Conservation (phyloP, 2,888 invertebrate species). For the Spisula solida region DNA sequence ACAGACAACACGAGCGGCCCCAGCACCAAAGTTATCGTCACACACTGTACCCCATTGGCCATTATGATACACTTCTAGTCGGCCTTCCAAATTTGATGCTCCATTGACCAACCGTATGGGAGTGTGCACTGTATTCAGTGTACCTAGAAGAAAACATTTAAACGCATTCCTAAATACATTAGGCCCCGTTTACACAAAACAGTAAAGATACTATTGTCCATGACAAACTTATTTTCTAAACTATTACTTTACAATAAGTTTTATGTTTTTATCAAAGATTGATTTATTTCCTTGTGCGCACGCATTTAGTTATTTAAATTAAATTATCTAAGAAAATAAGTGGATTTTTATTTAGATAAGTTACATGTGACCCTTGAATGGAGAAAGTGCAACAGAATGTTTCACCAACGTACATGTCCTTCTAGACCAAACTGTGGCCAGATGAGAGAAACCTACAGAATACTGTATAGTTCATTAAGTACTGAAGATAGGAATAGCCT, state of each 20-base stretch:
- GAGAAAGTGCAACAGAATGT: too few species aligned
- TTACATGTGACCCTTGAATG: too few species aligned
- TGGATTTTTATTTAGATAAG: too few species aligned
- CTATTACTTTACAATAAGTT: too few species aligned
- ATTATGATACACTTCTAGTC: constrained; percentile 4
- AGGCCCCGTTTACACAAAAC: neutral
- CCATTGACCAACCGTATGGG: neutral
- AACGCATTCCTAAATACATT: too few species aligned
- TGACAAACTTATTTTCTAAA: neutral
- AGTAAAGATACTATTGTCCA: neutral
- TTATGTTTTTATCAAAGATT: too few species aligned
- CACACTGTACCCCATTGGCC: constrained; percentile 16
- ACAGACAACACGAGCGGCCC: neutral
- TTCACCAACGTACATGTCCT: too few species aligned
- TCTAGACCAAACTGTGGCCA: too few species aligned
- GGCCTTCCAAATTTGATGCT: neutral
- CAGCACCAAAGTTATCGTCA: neutral
- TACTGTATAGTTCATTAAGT: neutral
- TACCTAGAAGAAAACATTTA: neutral
- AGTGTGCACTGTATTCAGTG: neutral
- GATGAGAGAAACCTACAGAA: too few species aligned
- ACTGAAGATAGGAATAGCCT: neutral
- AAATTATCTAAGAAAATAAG: too few species aligned
- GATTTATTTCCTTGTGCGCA: too few species aligned
- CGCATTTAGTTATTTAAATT: too few species aligned